These are phyloP conservation scores for Jacana jacana DNA, from an alignment of 2,113 vertebrate species.

Conservation along the genomic window DNA sequence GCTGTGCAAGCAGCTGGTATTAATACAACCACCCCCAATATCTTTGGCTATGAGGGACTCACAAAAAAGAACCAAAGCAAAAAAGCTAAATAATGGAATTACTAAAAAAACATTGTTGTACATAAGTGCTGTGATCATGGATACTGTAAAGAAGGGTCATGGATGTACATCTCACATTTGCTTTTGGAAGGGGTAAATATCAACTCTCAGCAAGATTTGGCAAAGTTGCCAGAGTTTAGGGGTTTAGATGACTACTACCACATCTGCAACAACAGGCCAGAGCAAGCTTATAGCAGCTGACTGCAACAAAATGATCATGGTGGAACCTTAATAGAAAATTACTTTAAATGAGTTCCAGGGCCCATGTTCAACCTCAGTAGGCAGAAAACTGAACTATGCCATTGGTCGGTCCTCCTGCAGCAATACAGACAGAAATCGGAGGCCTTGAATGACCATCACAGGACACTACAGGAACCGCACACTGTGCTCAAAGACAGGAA, in stretches of 20 bases:
- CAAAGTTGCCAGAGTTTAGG: neutral
- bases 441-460: neutral
- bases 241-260: neutral
- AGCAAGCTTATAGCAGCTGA: neutral
- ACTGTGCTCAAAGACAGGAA: neutral
- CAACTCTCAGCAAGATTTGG: neutral
- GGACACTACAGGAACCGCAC: neutral
- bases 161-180: neutral
- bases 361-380: neutral
- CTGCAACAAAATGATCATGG: accelerated
- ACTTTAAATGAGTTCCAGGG: neutral
- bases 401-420: neutral
- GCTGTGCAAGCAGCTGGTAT: neutral
- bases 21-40: neutral
- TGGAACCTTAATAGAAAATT: neutral
- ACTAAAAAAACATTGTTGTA: neutral
- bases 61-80: neutral
- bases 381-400: neutral
- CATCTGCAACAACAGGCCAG: neutral
- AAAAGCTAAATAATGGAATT: neutral
- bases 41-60: neutral
- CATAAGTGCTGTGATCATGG: accelerated
- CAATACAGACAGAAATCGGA: neutral
- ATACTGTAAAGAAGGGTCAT: neutral
- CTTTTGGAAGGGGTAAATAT: neutral